Conservation (phyloP, 2,888 invertebrate species). For the Metopia argyrocephala region DNA sequence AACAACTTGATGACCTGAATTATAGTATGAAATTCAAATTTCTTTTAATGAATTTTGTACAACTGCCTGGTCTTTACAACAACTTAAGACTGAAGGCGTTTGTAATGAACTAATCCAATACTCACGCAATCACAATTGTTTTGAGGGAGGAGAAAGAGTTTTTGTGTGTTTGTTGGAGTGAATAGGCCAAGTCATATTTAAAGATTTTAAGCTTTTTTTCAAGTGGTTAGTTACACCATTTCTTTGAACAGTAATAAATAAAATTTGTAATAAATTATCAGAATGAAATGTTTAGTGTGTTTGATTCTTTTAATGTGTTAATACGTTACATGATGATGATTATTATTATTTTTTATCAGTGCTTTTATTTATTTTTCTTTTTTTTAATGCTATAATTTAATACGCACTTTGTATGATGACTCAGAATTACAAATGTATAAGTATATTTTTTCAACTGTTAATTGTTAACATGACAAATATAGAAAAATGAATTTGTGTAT, state of each 20-base stretch:
- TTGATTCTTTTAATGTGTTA: no score
- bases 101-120: slow-evolving; percentile 26
- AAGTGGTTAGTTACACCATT: no score
- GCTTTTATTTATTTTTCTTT: not conserved
- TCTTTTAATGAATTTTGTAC: not conserved
- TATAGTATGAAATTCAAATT: not conserved
- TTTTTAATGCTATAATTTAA: not conserved
- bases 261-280: no score
- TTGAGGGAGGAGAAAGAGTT: not conserved
- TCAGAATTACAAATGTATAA: no score
- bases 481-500: no score
- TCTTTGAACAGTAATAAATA: no score
- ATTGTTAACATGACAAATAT: no score
- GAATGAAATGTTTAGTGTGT: no score
- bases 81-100: slow-evolving; percentile 41
- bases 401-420: not conserved
- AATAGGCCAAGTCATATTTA: no score
- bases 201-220: no score
- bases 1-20: not conserved
- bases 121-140: not conserved
- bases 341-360: no score
- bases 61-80: not conserved
- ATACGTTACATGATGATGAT: not conserved
- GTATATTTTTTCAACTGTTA: not conserved
- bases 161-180: no score